phyloP scores from a whole-genome alignment of 1,140 invertebrate genomes.

The Galleria mellonella region DNA sequence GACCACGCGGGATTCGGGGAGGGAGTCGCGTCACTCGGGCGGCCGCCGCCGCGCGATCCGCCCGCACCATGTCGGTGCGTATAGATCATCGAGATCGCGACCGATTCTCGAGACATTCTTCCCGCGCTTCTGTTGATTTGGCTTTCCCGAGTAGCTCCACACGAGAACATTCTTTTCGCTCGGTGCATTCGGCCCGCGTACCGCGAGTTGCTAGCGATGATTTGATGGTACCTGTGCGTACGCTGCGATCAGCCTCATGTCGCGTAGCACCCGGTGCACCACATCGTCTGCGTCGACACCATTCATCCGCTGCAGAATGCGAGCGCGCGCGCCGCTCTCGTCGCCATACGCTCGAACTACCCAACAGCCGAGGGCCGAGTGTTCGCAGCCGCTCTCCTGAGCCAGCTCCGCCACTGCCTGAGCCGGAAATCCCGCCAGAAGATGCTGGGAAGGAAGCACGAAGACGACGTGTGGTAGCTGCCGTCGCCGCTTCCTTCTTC shows the following conservation, averaged over 20 bases:
- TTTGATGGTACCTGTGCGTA: slow-evolving; percentile 61
- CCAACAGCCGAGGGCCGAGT: slow-evolving; percentile 54
- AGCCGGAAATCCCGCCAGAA: slow-evolving; percentile 46
- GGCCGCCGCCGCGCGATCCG: slow-evolving; percentile 56
- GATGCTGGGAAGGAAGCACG: slow-evolving; percentile 74
- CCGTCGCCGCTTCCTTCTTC: slow-evolving; percentile 80
- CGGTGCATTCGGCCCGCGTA: slow-evolving; percentile 60
- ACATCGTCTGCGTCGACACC: slow-evolving; percentile 56
- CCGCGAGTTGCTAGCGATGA: slow-evolving; percentile 60
- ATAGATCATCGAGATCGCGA: slow-evolving; percentile 58
- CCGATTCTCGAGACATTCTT: slow-evolving; percentile 60
- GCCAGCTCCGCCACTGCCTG: slow-evolving; percentile 42
- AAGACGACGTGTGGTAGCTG: slow-evolving; percentile 77
- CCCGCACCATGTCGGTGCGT: slow-evolving; percentile 61
- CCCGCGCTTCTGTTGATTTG: slow-evolving; percentile 62
- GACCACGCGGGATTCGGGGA: slow-evolving; percentile 27
- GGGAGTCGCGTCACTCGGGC: slow-evolving; percentile 52
- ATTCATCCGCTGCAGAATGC: slow-evolving; percentile 63
- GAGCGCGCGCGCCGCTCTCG: slow-evolving; percentile 57
- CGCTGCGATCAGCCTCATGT: slow-evolving; percentile 59
- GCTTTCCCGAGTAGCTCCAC: slow-evolving; percentile 55
- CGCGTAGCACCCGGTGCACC: slow-evolving; percentile 54
- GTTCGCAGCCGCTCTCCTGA: slow-evolving; percentile 56
- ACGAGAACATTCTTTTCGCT: slow-evolving; percentile 58
- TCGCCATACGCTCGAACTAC: slow-evolving; percentile 54